Evolutionary conservation across 1,140 invertebrate species (phyloP), one percentile per base, ranked within the genome.

Genomic region (Branchinecta lindahli): DNA sequence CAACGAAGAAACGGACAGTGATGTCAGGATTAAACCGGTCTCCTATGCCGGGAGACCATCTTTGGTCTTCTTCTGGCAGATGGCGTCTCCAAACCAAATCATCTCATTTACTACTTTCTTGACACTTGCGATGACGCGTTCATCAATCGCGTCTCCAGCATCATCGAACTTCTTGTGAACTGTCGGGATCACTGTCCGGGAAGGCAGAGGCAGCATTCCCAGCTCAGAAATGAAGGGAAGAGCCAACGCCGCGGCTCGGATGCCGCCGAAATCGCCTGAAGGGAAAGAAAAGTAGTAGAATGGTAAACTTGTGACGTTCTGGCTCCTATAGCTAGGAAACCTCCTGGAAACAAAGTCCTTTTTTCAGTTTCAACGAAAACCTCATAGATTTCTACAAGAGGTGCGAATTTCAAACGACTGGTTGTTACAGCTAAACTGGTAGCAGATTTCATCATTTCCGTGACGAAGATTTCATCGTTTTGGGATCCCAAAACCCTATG

Each of bases 221-320:
- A 83, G 73, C 73, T 82, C 82, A 69, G 77, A 77, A 1, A 80
- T 73, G 69, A 82, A 77, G 6, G 76, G 73, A 44, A 80, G 75
- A 3, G 82, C 73, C 46, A 81, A 74, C 72, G 80, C 77, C 18
- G 78, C 77, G 46, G 80, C 81, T 52, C 80, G 74, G 66, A 81
- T 75, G 7, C 82, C 82, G 18, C 82, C 82, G 73, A 75, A 81
- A 3, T 73, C 72, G 68, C 81, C 82, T 82, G 61, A 15, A 76
- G 73, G 72, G 45, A 73, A 71, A 73, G 0, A 70, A 33, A 33
- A 33, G 33, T 33, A 71, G 10, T 9, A 52, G 69, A 66, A 66
- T 12, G 46, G n/a, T 69, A 47, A n/a, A 33, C 15, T 15, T 65
- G 44, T 47, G 33, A 21, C 33, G 33, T 33, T 33, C 1, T 33